Evolutionary conservation across 2,888 invertebrate species (phyloP).

Genomic region (Ophion ellenae): DNA sequence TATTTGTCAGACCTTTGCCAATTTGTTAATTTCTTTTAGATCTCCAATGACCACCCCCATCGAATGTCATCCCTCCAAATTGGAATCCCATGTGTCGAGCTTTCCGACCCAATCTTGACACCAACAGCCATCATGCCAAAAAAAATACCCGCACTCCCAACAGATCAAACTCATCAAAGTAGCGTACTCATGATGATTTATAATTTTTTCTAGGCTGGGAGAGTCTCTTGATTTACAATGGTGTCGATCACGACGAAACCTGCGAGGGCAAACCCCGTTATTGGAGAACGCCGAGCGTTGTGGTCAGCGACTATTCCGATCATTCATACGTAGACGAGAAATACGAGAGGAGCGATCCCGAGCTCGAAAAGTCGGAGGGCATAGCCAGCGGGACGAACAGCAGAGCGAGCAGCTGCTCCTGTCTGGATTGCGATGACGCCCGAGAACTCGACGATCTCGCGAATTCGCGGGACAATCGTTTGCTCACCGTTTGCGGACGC

Average conservation of each 20-base stretch:
- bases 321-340: constrained; percentile 84
- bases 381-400: constrained; percentile 75
- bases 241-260: constrained; percentile 75
- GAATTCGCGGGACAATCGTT: constrained; percentile 70
- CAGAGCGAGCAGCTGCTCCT: constrained; percentile 81
- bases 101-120: not conserved
- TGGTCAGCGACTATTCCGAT: constrained; percentile 94
- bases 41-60: not conserved
- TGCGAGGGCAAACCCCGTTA: constrained; percentile 84
- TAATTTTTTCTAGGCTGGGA: constrained; percentile 75
- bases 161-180: not conserved
- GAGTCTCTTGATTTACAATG: constrained; percentile 72
- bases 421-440: constrained; percentile 80
- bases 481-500: constrained; percentile 76
- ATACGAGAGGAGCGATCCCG: constrained; percentile 78
- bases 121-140: not conserved
- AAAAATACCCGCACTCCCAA: not conserved
- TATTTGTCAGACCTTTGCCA: not conserved
- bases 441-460: constrained; percentile 73
- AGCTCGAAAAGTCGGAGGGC: constrained; percentile 78
- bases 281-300: constrained; percentile 93
- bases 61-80: not conserved
- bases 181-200: not conserved
- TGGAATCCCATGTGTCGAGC: not conserved
- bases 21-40: not conserved